Conservation (phyloP, 1,140 invertebrate species). For the Trichonephila inaurata region DNA sequence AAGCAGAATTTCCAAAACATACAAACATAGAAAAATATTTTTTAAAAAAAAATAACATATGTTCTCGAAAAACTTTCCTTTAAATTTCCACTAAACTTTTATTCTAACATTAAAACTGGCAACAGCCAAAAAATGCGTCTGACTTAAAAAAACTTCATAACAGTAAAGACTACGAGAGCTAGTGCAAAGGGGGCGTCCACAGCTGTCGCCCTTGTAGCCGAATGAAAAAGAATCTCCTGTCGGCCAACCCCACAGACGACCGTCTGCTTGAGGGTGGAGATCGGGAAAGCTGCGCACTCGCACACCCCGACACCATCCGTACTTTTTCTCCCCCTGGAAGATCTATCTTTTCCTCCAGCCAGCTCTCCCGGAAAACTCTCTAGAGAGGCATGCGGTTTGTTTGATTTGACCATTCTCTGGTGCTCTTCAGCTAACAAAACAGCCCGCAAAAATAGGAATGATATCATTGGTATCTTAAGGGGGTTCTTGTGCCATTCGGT, state of each 20-base stretch:
- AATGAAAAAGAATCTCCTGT: constrained; percentile 69
- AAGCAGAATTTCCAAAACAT: too few relatives aligned
- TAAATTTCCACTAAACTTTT: too few relatives aligned
- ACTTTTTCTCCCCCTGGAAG: constrained; percentile 29
- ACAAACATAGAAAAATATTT: too few relatives aligned
- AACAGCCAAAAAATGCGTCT: too few relatives aligned
- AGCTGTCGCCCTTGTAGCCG: constrained; percentile 1
- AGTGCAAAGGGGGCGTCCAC: constrained; percentile 34
- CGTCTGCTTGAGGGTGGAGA: constrained; percentile 63
- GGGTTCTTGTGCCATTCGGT: background rate
- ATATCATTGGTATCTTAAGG: background rate
- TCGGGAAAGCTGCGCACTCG: constrained; percentile 39
- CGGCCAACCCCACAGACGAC: constrained; percentile 65
- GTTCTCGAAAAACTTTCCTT: too few relatives aligned
- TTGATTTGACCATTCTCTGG: constrained; percentile 8
- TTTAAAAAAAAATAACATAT: too few relatives aligned
- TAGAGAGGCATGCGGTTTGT: background rate
- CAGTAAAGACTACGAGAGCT: too few relatives aligned
- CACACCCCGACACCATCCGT: constrained; percentile 35
- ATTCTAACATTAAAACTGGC: too few relatives aligned
- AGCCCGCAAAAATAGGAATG: background rate
- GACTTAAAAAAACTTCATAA: too few relatives aligned
- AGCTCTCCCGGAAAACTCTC: constrained; percentile 20
- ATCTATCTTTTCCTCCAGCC: constrained; percentile 10
- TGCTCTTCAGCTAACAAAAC: background rate